Percentiles rank a stretch among this genome's conserved stretches.
Conservation (phyloP, 2,113 vertebrate genomes). For the Xiphophorus maculatus region DNA sequence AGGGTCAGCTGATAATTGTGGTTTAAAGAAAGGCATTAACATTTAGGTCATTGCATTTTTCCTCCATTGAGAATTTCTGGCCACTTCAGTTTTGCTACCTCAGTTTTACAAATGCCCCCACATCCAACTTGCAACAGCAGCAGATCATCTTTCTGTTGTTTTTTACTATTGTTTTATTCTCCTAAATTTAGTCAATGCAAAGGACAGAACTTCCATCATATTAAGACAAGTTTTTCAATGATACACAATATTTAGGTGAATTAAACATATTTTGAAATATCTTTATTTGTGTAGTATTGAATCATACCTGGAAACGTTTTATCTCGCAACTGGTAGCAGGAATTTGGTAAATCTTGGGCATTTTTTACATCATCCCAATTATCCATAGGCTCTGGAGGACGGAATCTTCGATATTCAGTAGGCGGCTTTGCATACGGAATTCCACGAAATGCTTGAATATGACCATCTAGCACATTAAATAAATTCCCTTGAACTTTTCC, state of each 20-base stretch:
- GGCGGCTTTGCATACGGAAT: conserved; percentile 91
- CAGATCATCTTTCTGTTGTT: no score
- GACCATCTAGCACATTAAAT: conserved; percentile 76
- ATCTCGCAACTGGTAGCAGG: conserved; percentile 82
- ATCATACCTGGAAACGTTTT: conserved; percentile 42
- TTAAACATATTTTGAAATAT: neutral
- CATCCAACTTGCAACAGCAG: no score
- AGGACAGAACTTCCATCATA: neutral
- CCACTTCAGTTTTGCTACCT: no score
- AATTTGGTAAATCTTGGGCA: conserved; percentile 81
- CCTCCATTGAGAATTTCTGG: no score
- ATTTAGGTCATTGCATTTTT: no score
- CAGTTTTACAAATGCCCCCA: no score
- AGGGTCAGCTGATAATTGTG: no score
- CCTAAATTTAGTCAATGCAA: neutral
- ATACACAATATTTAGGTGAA: neutral
- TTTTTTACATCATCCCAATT: conserved; percentile 80
- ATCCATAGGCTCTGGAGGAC: conserved; percentile 78
- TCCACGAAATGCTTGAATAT: conserved; percentile 87
- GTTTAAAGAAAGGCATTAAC: no score
- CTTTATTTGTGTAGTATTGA: neutral
- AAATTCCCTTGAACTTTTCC: conserved; percentile 84
- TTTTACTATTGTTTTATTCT: no score
- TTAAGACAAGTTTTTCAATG: no score
- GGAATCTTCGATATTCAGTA: conserved; percentile 83